Evolutionary conservation across 2,888 invertebrate species (phyloP).

Genomic region (Chalcosyrphus nemorum): DNA sequence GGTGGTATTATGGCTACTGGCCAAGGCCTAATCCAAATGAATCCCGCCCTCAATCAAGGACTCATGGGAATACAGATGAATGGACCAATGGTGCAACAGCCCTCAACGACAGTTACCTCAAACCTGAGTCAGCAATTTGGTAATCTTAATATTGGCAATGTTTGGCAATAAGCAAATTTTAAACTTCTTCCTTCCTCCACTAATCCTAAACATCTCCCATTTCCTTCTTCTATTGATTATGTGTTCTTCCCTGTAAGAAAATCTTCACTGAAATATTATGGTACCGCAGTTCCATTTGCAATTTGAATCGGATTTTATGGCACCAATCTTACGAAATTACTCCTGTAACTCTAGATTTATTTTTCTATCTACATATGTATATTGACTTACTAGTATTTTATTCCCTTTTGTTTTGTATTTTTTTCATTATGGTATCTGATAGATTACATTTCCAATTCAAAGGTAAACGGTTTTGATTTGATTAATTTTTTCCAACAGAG

Average conservation of each 20-base stretch:
- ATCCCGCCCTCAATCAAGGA: conserved; percentile 76
- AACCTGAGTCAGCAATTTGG: conserved; percentile 82
- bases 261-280: conserved; percentile 52
- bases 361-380: not conserved
- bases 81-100: conserved; percentile 68
- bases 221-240: conserved; percentile 10
- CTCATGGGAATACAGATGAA: conserved; percentile 74
- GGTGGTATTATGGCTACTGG: conserved; percentile 76
- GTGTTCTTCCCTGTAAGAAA: conserved; percentile 18
- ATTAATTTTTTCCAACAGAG: too few species aligned
- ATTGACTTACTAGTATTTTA: conserved; percentile 2
- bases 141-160: conserved; percentile 82
- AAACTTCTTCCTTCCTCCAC: not conserved
- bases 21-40: conserved; percentile 79
- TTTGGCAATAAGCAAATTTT: conserved; percentile 80
- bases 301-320: conserved; percentile 37
- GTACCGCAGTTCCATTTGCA: conserved; percentile 53
- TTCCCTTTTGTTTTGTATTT: conserved; percentile 33
- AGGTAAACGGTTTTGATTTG: too few species aligned
- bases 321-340: conserved; percentile 7
- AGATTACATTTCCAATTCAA: conserved; percentile 50
- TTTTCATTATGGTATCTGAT: conserved; percentile 36
- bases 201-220: conserved; percentile 11
- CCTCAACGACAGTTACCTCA: conserved; percentile 75
- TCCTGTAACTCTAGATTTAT: not conserved